phyloP scores from a whole-genome alignment of 2,113 vertebrate species.

The Galbula dea region DNA sequence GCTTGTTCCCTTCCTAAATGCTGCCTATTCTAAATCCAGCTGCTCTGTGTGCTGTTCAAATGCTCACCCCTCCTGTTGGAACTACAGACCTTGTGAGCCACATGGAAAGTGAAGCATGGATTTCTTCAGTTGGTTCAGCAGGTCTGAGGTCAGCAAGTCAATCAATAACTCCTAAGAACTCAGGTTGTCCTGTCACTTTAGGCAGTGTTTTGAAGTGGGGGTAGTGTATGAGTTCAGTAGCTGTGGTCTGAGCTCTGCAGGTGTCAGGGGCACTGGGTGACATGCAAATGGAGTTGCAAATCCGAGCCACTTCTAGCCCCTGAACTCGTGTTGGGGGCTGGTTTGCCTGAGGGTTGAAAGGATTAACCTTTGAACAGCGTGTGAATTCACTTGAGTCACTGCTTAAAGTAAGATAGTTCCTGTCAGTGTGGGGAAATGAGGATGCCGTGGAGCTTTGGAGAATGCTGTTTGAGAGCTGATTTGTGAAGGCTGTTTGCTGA shows the following conservation, averaged over 20 bases:
- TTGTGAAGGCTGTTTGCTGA: conserved; percentile 38
- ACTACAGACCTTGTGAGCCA: background rate
- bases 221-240: background rate
- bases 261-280: background rate
- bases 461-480: background rate
- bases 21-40: background rate
- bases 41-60: background rate
- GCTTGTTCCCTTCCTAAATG: background rate
- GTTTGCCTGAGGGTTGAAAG: background rate
- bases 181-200: background rate
- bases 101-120: rapidly evolving
- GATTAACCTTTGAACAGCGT: rapidly evolving
- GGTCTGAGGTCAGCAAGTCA: background rate
- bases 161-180: background rate
- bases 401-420: background rate
- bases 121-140: background rate
- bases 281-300: background rate
- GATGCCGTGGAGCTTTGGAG: background rate
- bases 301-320: background rate
- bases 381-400: background rate
- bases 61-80: background rate
- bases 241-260: background rate
- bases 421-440: background rate
- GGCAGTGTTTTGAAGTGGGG: background rate
- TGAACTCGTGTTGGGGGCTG: background rate